phyloP scores from a whole-genome alignment of 2,888 invertebrate genomes.

The Amaurobius ferox region DNA sequence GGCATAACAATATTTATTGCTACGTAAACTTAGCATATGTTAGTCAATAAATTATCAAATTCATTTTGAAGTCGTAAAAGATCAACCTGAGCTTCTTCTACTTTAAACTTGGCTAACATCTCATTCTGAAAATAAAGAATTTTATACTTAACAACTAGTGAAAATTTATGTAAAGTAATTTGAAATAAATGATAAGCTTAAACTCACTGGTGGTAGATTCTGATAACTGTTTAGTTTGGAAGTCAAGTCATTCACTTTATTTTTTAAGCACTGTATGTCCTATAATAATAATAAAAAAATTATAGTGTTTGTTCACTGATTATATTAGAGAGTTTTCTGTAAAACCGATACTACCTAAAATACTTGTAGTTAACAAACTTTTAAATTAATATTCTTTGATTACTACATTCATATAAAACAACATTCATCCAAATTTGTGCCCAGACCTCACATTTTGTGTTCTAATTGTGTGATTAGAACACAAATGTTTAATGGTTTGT shows the following conservation, averaged over 20 bases:
- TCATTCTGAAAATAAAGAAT: slow-evolving; percentile 13
- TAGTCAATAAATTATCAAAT: background rate
- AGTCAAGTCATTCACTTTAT: background rate
- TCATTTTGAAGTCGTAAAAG: slow-evolving; percentile 6
- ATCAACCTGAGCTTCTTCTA: slow-evolving; percentile 9
- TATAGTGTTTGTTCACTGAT: too few relatives aligned
- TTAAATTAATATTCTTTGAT: too few relatives aligned
- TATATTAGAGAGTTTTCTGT: too few relatives aligned
- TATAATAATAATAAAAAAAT: too few relatives aligned
- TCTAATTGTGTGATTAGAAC: too few relatives aligned
- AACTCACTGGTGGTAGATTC: slow-evolving; percentile 6
- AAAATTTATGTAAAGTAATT: background rate
- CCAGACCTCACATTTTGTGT: too few relatives aligned
- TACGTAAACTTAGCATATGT: background rate
- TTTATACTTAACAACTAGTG: background rate
- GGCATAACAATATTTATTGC: background rate
- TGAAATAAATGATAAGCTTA: slow-evolving; percentile 2
- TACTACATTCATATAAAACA: too few relatives aligned
- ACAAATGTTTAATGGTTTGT: too few relatives aligned
- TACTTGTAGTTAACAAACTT: too few relatives aligned
- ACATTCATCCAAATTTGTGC: too few relatives aligned
- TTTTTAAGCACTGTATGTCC: background rate
- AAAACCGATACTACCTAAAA: too few relatives aligned
- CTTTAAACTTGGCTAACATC: slow-evolving; percentile 3
- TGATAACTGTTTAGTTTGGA: background rate